These are phyloP conservation scores for Pitangus sulphuratus DNA, from an alignment of 2,797 vertebrate species.

Conservation along the genomic window DNA sequence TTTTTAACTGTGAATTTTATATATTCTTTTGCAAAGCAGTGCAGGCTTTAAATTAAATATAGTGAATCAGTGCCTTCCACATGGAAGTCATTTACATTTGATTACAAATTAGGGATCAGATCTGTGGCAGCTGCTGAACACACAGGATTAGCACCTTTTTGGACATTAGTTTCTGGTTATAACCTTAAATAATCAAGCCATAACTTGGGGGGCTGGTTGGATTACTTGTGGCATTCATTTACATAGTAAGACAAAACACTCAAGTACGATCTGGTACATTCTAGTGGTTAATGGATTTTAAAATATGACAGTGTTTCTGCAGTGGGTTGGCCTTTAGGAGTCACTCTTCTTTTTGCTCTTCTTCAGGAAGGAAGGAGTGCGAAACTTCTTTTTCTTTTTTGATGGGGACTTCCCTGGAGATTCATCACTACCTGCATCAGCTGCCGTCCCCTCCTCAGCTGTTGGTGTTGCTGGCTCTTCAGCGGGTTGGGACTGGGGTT, in stretches of 20 bases:
- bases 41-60: conserved; percentile 3
- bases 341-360: conserved; percentile 99
- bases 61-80: not conserved
- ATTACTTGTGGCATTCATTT: conserved; percentile 77
- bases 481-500: conserved; percentile 65
- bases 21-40: conserved; percentile 17
- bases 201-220: conserved; percentile 58
- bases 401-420: conserved; percentile 98
- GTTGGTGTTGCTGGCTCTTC: conserved; percentile 67
- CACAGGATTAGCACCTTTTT: conserved; percentile 75
- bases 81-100: not conserved
- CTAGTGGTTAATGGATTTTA: conserved; percentile 85
- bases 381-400: conserved; percentile 99
- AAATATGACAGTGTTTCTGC: conserved; percentile 70
- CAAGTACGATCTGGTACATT: conserved; percentile 84
- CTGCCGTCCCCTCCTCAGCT: conserved; percentile 73
- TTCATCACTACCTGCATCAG: conserved; percentile 87
- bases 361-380: conserved; percentile 98
- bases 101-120: conserved; percentile 7
- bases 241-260: conserved; percentile 77
- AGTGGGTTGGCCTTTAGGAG: conserved; percentile 80
- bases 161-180: conserved; percentile 61
- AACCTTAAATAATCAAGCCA: conserved; percentile 65
- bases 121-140: conserved; percentile 47
- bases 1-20: not conserved